phyloP scores from a whole-genome alignment of 2,888 invertebrate genomes.

The Drosophila leonis region DNA sequence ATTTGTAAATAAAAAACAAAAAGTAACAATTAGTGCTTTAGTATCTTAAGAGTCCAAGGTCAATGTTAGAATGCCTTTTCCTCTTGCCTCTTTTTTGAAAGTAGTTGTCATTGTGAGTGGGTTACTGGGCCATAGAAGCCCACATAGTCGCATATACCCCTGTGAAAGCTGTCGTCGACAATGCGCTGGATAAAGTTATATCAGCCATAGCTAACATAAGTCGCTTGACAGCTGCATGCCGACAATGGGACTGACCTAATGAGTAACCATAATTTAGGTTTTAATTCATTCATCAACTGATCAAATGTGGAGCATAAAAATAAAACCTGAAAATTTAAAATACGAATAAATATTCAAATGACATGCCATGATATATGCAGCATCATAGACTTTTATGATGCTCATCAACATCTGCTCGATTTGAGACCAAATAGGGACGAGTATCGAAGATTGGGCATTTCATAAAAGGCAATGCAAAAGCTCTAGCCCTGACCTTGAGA shows the following conservation, averaged over 20 bases:
- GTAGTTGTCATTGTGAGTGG: constrained; percentile 75
- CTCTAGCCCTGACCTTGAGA: constrained; percentile 48
- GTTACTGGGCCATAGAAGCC: constrained; percentile 25
- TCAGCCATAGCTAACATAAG: constrained; percentile 2
- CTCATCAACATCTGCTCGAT: constrained; percentile 15
- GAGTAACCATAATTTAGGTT: constrained; percentile 34
- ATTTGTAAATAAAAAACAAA: constrained; percentile 10
- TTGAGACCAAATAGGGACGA: constrained; percentile 14
- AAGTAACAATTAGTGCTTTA: constrained; percentile 26
- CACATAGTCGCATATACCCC: constrained; percentile 15
- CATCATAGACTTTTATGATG: constrained; percentile 19
- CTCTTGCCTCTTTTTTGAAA: constrained; percentile 56
- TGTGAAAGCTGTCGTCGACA: constrained; percentile 24
- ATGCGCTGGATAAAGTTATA: constrained; percentile 31
- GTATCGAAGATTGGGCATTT: constrained; percentile 30
- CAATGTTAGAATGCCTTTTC: constrained; percentile 43
- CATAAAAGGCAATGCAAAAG: constrained; percentile 31
- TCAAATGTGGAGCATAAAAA: constrained; percentile 62
- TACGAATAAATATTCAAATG: constrained; percentile 64
- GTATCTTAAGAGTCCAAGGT: constrained; percentile 36
- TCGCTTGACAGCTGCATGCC: constrained; percentile 20
- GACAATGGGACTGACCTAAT: constrained; percentile 21
- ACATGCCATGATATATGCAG: constrained; percentile 10
- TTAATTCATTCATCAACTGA: constrained; percentile 44
- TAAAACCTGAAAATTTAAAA: constrained; percentile 4